Evolutionary conservation across 2,888 invertebrate genomes (phyloP).

Genomic region (Agrilus cyanescens): DNA sequence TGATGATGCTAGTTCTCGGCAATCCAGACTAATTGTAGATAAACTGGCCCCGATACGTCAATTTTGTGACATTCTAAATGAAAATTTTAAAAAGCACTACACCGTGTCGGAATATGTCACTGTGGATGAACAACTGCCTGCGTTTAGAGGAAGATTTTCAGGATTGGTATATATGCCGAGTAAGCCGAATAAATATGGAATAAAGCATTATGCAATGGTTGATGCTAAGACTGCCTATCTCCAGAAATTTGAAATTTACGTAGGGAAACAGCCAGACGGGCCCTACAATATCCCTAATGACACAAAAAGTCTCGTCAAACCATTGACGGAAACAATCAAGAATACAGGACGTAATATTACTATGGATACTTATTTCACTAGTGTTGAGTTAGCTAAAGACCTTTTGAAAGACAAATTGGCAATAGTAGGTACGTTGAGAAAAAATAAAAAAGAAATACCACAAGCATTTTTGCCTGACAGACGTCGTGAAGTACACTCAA

Average conservation of each 20-base stretch:
- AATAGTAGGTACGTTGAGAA: too few relatives aligned
- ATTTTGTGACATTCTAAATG: conserved; percentile 17
- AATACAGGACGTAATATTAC: too few relatives aligned
- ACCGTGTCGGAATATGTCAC: conserved; percentile 13
- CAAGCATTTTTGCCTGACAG: too few relatives aligned
- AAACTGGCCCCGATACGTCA: conserved; percentile 14
- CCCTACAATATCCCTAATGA: neutral
- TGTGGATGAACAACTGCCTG: conserved; percentile 15
- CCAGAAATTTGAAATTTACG: neutral
- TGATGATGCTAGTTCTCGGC: conserved; percentile 8
- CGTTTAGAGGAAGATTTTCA: conserved; percentile 15
- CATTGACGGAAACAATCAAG: neutral
- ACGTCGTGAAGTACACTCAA: too few relatives aligned
- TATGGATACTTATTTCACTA: too few relatives aligned
- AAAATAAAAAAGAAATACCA: too few relatives aligned
- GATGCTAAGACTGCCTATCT: neutral
- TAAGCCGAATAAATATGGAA: neutral
- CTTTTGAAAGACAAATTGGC: too few relatives aligned
- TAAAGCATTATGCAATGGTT: neutral
- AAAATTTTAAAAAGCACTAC: conserved; percentile 14
- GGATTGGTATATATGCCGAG: conserved; percentile 18
- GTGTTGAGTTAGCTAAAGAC: too few relatives aligned
- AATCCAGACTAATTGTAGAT: conserved; percentile 7
- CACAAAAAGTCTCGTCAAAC: neutral
- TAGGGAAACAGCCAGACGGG: neutral